phyloP scores from a whole-genome alignment of 2,888 invertebrate genomes.

The Yponomeuta cagnagella region DNA sequence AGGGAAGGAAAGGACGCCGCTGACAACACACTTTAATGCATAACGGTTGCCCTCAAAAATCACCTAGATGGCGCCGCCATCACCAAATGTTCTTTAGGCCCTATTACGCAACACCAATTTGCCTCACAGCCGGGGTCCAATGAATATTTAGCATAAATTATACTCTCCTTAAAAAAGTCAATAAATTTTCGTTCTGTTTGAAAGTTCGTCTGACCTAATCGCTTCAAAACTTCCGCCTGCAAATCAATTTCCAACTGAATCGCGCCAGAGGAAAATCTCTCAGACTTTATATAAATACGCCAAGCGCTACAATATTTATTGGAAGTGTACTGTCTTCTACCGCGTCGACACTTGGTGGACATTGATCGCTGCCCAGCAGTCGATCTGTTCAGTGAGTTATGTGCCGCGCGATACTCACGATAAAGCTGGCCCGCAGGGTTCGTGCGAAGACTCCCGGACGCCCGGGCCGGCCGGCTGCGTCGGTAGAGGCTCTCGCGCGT shows the following conservation, averaged over 20 bases:
- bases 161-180: neutral
- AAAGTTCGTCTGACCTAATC: neutral
- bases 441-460: constrained; percentile 39
- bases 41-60: neutral
- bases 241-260: constrained; percentile 12
- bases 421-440: constrained; percentile 36
- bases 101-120: neutral
- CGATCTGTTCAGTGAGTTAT: constrained; percentile 35
- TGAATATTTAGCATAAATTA: neutral
- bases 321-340: constrained; percentile 32
- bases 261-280: constrained; percentile 21
- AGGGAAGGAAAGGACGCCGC: neutral
- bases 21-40: neutral
- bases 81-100: constrained; percentile 8
- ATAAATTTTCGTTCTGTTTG: neutral
- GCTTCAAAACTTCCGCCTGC: neutral
- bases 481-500: constrained; percentile 40
- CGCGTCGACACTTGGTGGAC: constrained; percentile 44
- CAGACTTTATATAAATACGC: constrained; percentile 23
- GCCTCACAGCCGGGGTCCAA: neutral
- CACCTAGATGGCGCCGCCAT: constrained; percentile 13
- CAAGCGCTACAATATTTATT: neutral
- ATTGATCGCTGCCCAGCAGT: constrained; percentile 40
- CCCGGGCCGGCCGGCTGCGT: constrained; percentile 36
- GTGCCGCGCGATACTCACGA: constrained; percentile 31